These are phyloP conservation scores for Grammomys dolichurus DNA, from an alignment of 2,113 vertebrate species.

Conservation along the genomic window DNA sequence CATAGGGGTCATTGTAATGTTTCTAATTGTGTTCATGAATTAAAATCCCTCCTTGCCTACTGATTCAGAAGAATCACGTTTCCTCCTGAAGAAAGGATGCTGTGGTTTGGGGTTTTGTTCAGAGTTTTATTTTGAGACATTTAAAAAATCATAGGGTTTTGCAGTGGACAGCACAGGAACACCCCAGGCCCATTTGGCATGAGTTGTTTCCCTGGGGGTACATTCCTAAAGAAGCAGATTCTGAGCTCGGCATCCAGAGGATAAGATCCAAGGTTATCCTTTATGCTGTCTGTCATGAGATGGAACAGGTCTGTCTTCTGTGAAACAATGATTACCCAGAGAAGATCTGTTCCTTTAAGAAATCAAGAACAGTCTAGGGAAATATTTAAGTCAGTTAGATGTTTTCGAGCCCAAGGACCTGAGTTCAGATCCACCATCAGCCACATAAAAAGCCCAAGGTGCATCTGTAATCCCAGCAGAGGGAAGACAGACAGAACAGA, in stretches of 20 bases:
- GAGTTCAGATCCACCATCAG: neutral
- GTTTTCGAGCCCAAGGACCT: neutral
- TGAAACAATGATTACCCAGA: neutral
- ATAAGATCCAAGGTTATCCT: neutral
- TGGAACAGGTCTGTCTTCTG: neutral
- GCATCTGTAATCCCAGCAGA: neutral
- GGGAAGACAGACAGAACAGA: neutral
- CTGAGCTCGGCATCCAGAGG: neutral
- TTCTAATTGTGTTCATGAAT: constrained; percentile 57
- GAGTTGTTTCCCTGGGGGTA: constrained; percentile 3
- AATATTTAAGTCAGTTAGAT: neutral
- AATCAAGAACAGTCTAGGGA: neutral
- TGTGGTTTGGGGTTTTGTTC: neutral
- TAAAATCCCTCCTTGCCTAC: constrained; percentile 66
- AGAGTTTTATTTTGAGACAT: neutral
- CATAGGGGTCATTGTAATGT: constrained; percentile 41
- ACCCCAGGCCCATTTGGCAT: neutral
- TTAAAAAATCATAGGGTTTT: neutral
- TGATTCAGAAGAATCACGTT: constrained; percentile 50
- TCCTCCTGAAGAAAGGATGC: constrained; percentile 15
- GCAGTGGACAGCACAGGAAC: constrained; percentile 11
- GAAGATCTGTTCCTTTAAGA: neutral
- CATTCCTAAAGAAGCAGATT: constrained; percentile 6
- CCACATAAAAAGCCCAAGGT: neutral
- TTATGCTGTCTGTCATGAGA: neutral